phyloP scores from a whole-genome alignment of 2,888 invertebrate genomes.

The Agrilus biguttatus region DNA sequence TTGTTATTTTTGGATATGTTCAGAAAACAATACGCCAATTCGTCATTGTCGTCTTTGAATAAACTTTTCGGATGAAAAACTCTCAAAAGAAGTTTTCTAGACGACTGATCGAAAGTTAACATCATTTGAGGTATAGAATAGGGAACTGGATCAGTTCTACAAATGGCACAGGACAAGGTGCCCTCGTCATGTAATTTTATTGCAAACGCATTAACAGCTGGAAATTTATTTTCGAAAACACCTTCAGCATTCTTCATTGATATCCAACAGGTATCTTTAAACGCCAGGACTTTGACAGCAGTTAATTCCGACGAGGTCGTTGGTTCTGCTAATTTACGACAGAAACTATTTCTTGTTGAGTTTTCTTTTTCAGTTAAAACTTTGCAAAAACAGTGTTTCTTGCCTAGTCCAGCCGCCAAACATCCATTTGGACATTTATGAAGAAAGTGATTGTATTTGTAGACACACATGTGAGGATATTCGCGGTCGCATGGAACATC shows the following conservation, averaged over 20 bases:
- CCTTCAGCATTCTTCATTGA: no score
- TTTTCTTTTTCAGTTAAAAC: background rate
- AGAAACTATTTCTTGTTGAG: background rate
- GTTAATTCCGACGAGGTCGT: slow-evolving; percentile 4
- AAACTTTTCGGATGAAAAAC: slow-evolving; percentile 41
- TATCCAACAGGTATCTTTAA: no score
- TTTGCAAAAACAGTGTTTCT: slow-evolving; percentile 15
- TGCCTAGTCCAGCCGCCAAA: slow-evolving; percentile 11
- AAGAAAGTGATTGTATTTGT: slow-evolving; percentile 6
- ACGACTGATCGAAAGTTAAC: slow-evolving; percentile 14
- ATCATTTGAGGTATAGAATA: slow-evolving; percentile 9
- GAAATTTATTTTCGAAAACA: no score
- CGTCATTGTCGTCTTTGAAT: slow-evolving; percentile 33
- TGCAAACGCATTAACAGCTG: slow-evolving; percentile 1
- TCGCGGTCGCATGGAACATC: slow-evolving; percentile 2
- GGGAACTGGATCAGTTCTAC: slow-evolving; percentile 5
- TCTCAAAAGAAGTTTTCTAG: slow-evolving; percentile 25
- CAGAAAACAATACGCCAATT: slow-evolving; percentile 44
- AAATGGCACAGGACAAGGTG: slow-evolving; percentile 12
- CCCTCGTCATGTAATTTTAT: slow-evolving; percentile 7
- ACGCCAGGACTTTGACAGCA: background rate
- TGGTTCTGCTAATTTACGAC: slow-evolving; percentile 8
- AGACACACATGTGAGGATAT: slow-evolving; percentile 8
- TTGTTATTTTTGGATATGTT: slow-evolving; percentile 38
- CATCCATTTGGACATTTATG: slow-evolving; percentile 13